Base-by-base conservation (phyloP, 2,113 vertebrate species). In the Chauna torquata region DNA sequence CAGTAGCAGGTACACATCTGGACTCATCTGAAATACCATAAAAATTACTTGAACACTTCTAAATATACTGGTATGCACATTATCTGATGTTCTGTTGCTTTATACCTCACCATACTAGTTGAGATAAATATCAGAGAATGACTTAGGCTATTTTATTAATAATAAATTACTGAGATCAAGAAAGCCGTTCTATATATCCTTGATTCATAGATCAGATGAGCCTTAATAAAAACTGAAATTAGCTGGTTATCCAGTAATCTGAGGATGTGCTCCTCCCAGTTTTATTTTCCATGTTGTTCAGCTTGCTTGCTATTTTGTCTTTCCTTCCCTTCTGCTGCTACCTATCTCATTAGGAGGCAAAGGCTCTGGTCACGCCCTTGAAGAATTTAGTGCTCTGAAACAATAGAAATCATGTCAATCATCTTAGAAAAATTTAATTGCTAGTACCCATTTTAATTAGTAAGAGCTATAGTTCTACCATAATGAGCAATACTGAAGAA, bases 401-500 rank as follows among this genome's bases (percentile, higher is more conserved):
- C 70, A 66, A 86, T 89, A 82, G 40, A 92, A 96, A 87, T 42
- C 30, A 30, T 81, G 50, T 45, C 27, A 90, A 86, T 92, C 68
- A 70, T 84, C 50, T 83, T 49, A 50, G 59, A 71, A 77, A 68
- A 83, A 84, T 82, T 87, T 94, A 92, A 97, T 90, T 93, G 82
- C 91, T 80, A 90, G 12, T 52, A 74, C 30, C 55, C 57, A 24
- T 95, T 89, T 91, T 95, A 96, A 97, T 94, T 93, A 92, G 62
- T 47, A 61, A n/a, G 38, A 78, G 30, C 78, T 74, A 19, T 68
- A 54, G 74, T 94, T 66, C 62, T 91, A 57, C 88, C 27, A 64
- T 79, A 95, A 94, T 1, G 19, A 92, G 70, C 54, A 93, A 81
- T 62, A 57, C 15, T 22, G 40, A 52, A 66, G 80, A 94, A 85